Base-by-base conservation (phyloP, 1,140 invertebrate species). In the Zophobas morio region DNA sequence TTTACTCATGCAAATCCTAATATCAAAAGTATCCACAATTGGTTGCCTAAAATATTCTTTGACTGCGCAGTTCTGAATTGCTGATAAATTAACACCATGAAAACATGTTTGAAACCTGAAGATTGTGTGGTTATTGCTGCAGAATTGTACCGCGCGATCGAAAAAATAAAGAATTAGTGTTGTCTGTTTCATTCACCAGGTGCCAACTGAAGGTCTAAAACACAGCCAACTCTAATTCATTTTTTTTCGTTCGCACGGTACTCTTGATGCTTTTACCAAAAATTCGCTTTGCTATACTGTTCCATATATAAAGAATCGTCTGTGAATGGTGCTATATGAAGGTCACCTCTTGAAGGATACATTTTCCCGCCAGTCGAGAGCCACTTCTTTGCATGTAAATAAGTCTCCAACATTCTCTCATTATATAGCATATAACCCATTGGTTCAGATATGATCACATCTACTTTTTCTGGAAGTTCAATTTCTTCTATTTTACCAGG, bases 371-470 rank as follows among this genome's bases (percentile, higher is more conserved):
- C 93, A 60, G 96, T 94, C 88, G 94, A 94, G 6, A 99, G 89
- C 96, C 97, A 99, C 85, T 99, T 99, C 85, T 99, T 98, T 1
- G 98, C 98, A 89, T 99, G 98, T 54, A 99, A 88, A 88, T 98
- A 99, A 2, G 97, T 99, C 89, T 99, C 98, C 78, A 99, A 88
- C 98, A 99, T 99, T 80, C 98, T 90, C 88, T 99, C 98, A 88
- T 99, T 99, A 84, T 99, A 99, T 6, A 99, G 88, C 98, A 99
- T 99, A 84, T 99, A 99, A 36, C 98, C 98, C 98, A 99, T 99
- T 0, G 98, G 98, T 88, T 99, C 98, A 4, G 97, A 99, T 78
- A 99, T 97, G 82, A 99, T 99, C 37, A 98, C 93, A 88, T 99
- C 98, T 6, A 99, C 98, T 82, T 90, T 91, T 87, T 99, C 98